Evolutionary conservation across 2,113 vertebrate genomes (phyloP), one percentile per base, ranked within the genome.

Genomic region (Cyprinus carpio): DNA sequence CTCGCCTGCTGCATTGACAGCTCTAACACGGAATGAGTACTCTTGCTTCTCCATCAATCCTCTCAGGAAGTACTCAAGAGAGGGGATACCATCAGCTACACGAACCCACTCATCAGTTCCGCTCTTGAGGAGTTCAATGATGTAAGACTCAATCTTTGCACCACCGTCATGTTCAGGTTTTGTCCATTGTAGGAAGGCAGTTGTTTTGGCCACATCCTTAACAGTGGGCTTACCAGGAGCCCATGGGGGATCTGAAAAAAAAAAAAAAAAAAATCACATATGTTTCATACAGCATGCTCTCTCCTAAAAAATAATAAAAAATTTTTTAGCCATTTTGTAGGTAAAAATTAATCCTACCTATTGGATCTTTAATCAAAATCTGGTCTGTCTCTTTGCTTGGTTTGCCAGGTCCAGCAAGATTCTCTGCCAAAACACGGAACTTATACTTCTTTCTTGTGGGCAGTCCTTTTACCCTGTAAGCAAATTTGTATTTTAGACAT

Each of bases 381-480:
- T 91, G 95, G 34, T 99, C 97, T 1, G 98, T 98, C 90, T 96
- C 96, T 91, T 94, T 95, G 94, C 98, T 99, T 89, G 98, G 97
- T 91, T 98, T 99, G 92, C 98, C 98, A 88, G 96, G 95, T 92
- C 98, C 98, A 89, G 98, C 97, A 89, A 99, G 94, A 93, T 99
- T 99, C 93, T 99, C 97, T 89, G 98, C 98, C 90, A 99, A 91
- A 80, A 99, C 97, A 89, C 98, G 96, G 95, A 99, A 99, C 95
- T 96, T 98, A 54, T 97, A 99, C 87, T 99, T 99, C 94, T 99
- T 99, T 94, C 98, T 99, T 90, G 98, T 98, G 34, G 96, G 96
- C 90, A 99, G 95, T 82, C 98, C 98, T 96, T 98, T 99, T 64
- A 98, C 96, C 90, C 98, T 98, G 91, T 85, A 86, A 81, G 13